Evolutionary conservation across 2,888 invertebrate species (phyloP), one percentile per base, ranked within the genome.

Genomic region (Brenthis ino): DNA sequence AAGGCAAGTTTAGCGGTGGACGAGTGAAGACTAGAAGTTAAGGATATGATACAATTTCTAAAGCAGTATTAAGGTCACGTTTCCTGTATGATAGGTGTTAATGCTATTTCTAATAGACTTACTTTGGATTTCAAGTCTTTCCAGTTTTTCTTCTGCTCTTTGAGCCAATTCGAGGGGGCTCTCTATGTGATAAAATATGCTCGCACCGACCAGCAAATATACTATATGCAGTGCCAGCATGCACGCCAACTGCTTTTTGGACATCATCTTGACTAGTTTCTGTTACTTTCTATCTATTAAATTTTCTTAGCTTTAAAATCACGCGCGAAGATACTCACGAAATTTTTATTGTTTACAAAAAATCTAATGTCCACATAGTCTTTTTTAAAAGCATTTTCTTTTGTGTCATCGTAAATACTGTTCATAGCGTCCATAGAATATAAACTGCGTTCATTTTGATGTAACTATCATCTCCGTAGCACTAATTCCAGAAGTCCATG

Each of bases 131-230:
- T 94, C 94, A 78, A 94, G 93, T 80, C 95, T 94, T 85, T 95
- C 95, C 76, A 93, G 86, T 77, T 93, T 93, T 68, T 95, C 94
- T 76, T 93, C 89, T 64, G 88, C 89, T 61, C 95, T 93, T 74
- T 94, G 92, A 72, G 94, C 89, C 63, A 94, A 86, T 87, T 97
- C 97, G 78, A 96, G 87, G 48, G 94, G 94, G 79, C 95, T 95
- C 89, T 98, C 97, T 77, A 97, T 95, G 81, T 95, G 95, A 89
- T 96, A 96, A 86, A 97, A 98, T 77, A 97, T 96, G 73, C 95
- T 95, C n/a, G 97, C 97, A 12, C 97, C 98, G 70, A 97, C 94
- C 78, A 97, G 89, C 75, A 97, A 89, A 83, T 97, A 97, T 70
- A 95, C 94, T 70, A 96, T 94, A 82, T 96, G 97, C 77, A 96